Evolutionary conservation across 2,113 vertebrate species (phyloP), one percentile per base, ranked within the genome.

Genomic region (Malurus cyaneus): DNA sequence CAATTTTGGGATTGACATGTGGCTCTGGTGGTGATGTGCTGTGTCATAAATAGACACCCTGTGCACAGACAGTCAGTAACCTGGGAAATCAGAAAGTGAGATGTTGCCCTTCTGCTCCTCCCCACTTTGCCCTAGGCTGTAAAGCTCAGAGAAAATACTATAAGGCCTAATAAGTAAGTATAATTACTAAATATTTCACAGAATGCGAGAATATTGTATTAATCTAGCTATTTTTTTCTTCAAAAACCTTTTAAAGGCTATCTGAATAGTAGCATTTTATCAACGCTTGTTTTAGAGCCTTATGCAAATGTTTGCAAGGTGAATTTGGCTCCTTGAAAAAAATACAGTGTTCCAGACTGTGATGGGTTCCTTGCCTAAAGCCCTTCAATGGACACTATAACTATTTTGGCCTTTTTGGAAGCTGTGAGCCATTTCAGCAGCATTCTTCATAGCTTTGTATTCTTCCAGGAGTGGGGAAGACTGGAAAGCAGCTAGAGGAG

Each of bases 31-130:
- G 54, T 61, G 94, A 94, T 86, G 82, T 73, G 50, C 54, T 3
- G 4, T 92, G 91, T 91, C 89, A 53, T 76, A 87, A 69, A 94
- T 76, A 87, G 94, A 60, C 72, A 92, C 15, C 19, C 28, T 67
- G 42, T 4, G 4, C 32, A 28, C 60, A 87, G 66, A 21, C 67
- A 67, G 49, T 50, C 44, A 81, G 54, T 56, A 91, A 32, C n/a
- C 41, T 65, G 80, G 80, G 86, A 81, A 91, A 92, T 60, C 31
- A 72, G 21, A 14, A 31, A 83, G 18, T 28, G 14, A 80, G 64
- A 20, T 70, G 8, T 9, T 80, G 39, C 34, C 18, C 24, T 91
- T 84, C 49, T 23, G 8, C 18, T 79, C 19, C 31, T 88, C 42
- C 6, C 18, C 6, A 1, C 60, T 71, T 72, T 44, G 11, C 18